Percentiles rank a stretch among this genome's conserved stretches.
These are phyloP conservation scores for Macrostomum cliftonense DNA, from an alignment of 2,888 invertebrate genomes.

Conservation along the genomic window DNA sequence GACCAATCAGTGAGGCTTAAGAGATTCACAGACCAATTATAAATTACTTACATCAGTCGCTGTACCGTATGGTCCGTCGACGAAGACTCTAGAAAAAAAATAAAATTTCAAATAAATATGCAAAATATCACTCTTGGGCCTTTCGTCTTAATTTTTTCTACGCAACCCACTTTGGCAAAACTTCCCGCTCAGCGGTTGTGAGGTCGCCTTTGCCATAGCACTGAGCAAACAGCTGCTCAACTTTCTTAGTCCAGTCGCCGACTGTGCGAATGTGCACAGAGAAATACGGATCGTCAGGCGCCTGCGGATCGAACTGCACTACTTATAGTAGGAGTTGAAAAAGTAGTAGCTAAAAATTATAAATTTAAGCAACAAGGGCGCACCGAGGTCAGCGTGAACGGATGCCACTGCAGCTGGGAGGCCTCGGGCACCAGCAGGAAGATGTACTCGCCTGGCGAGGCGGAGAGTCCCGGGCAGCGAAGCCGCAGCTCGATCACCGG, in stretches of 20 bases:
- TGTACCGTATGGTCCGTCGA: conserved; percentile 37
- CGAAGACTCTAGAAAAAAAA: conserved; percentile 22
- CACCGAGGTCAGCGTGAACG: conserved; percentile 37
- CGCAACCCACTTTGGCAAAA: too few species aligned
- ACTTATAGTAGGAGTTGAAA: too few species aligned
- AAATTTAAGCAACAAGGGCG: conserved; percentile 8
- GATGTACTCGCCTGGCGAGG: conserved; percentile 34
- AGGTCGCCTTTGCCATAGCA: neutral
- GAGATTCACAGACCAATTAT: too few species aligned
- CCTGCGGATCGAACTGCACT: conserved; percentile 16
- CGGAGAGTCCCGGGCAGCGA: conserved; percentile 26
- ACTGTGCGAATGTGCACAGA: conserved; percentile 32
- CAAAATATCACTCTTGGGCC: too few species aligned
- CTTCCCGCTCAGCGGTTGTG: neutral
- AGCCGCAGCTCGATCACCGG: conserved; percentile 34
- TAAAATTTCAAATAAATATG: too few species aligned
- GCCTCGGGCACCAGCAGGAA: conserved; percentile 30
- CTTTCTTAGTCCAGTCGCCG: conserved; percentile 18
- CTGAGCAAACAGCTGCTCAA: conserved; percentile 1
- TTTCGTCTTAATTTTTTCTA: too few species aligned
- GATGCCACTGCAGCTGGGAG: conserved; percentile 36
- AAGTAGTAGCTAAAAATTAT: too few species aligned
- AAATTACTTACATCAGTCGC: conserved; percentile 25
- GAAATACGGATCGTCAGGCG: conserved; percentile 32
- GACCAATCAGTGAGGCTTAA: too few species aligned